Base-by-base conservation (phyloP, 2,888 invertebrate species). In the Heliconius ismenius region DNA sequence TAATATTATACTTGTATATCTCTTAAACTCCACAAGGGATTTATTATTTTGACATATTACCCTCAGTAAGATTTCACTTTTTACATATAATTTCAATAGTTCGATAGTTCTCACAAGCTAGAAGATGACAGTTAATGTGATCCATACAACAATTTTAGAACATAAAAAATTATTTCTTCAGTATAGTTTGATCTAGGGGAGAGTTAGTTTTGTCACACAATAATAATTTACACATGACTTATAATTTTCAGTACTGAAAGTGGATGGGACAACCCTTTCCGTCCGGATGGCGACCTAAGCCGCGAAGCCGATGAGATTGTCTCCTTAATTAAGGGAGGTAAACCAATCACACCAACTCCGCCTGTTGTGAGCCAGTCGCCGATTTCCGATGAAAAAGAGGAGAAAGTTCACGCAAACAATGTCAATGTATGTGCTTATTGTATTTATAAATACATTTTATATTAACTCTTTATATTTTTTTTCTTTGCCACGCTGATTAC, bases 201-300 rank as follows among this genome's bases (percentile, higher is more conserved):
- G 49, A 18, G 49, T 49, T 49, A 49, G 21, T 49, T 49, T 49
- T 58, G 11, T 58, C 4, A 58, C 58, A 2, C n/a, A 0, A n/a
- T n/a, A 58, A n/a, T 54, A 18, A 49, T 49, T 21, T 49, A n/a
- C n/a, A n/a, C n/a, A 49, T 58, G 4, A 58, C 58, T 58, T 58
- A n/a, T 70, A n/a, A 58, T 3, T 83, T 82, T 24, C 95, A 99
- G 98, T 93, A 97, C 97, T 91, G 98, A 98, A 90, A 98, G 98
- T 88, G 98, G 98, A 82, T 98, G 98, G 97, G 99, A 99, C 93
- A 99, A 99, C 93, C 99, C 99, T 77, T 99, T 99, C 95, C 96
- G 98, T 88, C 98, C 98, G 43, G 99, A 98, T 86, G 98, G 99
- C 79, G 98, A 98, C 93, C 95, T 99, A 86, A 98, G 98, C 87